phyloP scores from a whole-genome alignment of 1,140 invertebrate genomes.

The Sarcophaga bullata region DNA sequence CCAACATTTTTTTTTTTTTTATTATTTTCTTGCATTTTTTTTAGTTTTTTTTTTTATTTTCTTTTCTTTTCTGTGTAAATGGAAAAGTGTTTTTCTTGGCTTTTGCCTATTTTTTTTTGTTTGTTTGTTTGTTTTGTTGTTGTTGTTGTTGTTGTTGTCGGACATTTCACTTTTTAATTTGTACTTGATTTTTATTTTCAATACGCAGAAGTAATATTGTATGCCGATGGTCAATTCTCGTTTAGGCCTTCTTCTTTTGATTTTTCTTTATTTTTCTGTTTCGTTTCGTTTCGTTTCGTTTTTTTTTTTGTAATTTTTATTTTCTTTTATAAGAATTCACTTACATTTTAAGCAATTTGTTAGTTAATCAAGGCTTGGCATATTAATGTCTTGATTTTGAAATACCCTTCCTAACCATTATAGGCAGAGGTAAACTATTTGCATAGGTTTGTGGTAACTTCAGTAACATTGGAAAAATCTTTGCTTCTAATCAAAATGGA shows the following conservation, averaged over 20 bases:
- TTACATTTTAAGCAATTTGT: background rate
- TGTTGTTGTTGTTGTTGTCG: slow-evolving; percentile 18
- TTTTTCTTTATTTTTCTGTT: slow-evolving; percentile 4
- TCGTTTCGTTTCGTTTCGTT: background rate
- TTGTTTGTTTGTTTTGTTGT: background rate
- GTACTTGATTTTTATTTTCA: slow-evolving; percentile 36
- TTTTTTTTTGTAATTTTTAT: background rate
- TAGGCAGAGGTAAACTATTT: background rate
- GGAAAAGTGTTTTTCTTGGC: slow-evolving; percentile 31
- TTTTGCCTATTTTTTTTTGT: background rate
- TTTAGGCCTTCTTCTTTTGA: background rate
- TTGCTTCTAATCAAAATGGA: no score
- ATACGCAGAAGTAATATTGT: background rate
- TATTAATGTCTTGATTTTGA: background rate
- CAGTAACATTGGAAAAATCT: background rate
- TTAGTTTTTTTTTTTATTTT: no score
- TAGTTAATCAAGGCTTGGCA: background rate
- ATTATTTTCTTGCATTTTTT: background rate
- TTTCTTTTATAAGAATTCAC: background rate
- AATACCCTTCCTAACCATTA: slow-evolving; percentile 6
- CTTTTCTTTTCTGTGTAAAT: background rate
- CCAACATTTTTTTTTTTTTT: slow-evolving; percentile 6
- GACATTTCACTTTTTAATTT: slow-evolving; percentile 39
- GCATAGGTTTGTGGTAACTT: background rate
- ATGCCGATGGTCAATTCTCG: background rate